Conservation (phyloP, 1,140 invertebrate species). For the Cotesia typhae region DNA sequence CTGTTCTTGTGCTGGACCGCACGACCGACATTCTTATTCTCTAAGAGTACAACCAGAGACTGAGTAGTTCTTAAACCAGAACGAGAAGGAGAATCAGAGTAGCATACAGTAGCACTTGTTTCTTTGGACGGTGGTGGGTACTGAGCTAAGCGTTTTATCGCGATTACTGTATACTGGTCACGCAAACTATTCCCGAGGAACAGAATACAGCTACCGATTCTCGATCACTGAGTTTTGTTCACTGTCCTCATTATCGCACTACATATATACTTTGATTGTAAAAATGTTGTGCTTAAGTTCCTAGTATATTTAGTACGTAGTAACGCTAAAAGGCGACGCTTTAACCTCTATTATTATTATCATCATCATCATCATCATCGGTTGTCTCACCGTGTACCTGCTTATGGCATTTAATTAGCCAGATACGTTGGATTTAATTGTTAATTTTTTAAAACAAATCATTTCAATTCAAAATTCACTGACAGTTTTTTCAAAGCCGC, state of each 20-base stretch:
- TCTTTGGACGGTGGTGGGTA: neutral
- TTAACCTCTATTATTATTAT: no score
- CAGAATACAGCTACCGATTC: slow-evolving; percentile 10
- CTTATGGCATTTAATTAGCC: no score
- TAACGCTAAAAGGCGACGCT: no score
- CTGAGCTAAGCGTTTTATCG: slow-evolving; percentile 23
- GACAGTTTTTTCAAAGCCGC: no score
- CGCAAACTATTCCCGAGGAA: slow-evolving; percentile 20
- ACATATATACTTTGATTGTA: neutral
- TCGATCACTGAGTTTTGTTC: slow-evolving; percentile 10
- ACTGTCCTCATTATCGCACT: slow-evolving; percentile 33
- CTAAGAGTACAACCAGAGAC: no score
- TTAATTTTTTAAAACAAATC: no score
- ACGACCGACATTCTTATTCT: slow-evolving; percentile 28
- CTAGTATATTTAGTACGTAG: neutral
- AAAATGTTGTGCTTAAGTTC: neutral
- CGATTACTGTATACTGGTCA: slow-evolving; percentile 33
- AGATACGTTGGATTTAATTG: no score
- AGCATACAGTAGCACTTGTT: slow-evolving; percentile 2
- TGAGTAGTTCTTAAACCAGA: neutral
- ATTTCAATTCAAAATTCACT: no score
- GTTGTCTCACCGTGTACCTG: no score
- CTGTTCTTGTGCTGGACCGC: slow-evolving; percentile 1
- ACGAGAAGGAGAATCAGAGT: no score
- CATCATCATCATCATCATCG: no score